A percentile compares a stretch with the other conserved stretches of the same genome.
These are phyloP conservation scores for Ormyrus pomaceus DNA, from an alignment of 2,888 invertebrate genomes.

Conservation along the genomic window DNA sequence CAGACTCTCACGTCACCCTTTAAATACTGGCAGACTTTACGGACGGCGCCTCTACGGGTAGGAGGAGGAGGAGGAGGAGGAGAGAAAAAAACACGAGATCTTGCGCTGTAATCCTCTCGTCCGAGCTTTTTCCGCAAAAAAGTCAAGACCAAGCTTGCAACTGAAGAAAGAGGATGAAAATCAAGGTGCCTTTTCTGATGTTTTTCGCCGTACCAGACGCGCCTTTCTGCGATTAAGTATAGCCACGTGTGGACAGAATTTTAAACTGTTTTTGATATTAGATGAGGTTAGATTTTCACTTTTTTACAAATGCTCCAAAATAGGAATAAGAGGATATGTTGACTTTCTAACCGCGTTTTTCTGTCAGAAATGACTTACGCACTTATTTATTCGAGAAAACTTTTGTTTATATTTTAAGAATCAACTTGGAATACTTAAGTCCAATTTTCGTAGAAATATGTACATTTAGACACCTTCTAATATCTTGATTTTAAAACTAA, in stretches of 20 bases:
- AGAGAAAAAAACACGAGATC: slow-evolving; percentile 23
- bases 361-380: too few relatives aligned
- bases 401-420: too few relatives aligned
- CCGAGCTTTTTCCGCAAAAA: background rate
- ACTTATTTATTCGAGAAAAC: too few relatives aligned
- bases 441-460: too few relatives aligned
- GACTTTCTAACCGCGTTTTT: too few relatives aligned
- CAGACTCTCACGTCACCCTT: slow-evolving; percentile 56
- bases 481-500: too few relatives aligned
- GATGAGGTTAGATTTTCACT: slow-evolving; percentile 46
- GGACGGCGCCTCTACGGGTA: slow-evolving; percentile 1
- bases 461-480: too few relatives aligned
- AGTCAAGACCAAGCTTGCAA: background rate
- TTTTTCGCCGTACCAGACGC: too few relatives aligned
- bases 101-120: slow-evolving; percentile 1
- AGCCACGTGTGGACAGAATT: slow-evolving; percentile 13
- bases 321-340: background rate
- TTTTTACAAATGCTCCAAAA: slow-evolving; percentile 17
- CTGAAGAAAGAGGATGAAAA: too few relatives aligned
- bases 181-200: too few relatives aligned
- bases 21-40: slow-evolving; percentile 45
- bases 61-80: background rate
- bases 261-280: slow-evolving; percentile 3
- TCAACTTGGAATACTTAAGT: too few relatives aligned
- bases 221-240: background rate